Conservation (phyloP, 2,113 vertebrate genomes). For the Pao palembangensis region DNA sequence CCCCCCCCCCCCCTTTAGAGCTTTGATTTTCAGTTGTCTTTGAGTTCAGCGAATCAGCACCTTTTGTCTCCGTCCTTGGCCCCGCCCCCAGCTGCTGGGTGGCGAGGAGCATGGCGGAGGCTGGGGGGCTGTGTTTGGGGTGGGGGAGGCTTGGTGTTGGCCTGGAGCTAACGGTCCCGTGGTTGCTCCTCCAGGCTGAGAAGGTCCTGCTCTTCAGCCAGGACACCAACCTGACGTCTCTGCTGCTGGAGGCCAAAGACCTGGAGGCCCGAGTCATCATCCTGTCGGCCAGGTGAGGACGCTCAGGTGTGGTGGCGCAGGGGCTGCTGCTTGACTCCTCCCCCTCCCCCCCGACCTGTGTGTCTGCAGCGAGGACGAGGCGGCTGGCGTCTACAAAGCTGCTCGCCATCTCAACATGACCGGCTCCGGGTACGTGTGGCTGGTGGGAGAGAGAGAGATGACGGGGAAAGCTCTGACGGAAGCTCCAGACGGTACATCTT, state of each 20-base stretch:
- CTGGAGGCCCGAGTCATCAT: conserved; percentile 96
- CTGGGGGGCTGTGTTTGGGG: conserved; percentile 7
- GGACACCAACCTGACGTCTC: conserved; percentile 91
- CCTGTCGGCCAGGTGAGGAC: conserved; percentile 87
- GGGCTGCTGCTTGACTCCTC: too few relatives aligned
- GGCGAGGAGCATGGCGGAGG: conserved; percentile 81
- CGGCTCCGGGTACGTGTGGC: conserved; percentile 94
- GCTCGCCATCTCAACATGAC: conserved; percentile 97
- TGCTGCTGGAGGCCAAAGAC: conserved; percentile 93
- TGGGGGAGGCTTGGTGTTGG: background rate
- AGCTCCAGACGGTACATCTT: conserved; percentile 86
- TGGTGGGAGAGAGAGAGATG: conserved; percentile 96
- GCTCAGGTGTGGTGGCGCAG: too few relatives aligned
- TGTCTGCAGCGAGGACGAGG: conserved; percentile 89
- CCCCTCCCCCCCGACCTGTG: background rate
- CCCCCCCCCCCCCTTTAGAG: background rate
- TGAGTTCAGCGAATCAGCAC: background rate
- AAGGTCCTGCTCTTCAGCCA: conserved; percentile 96
- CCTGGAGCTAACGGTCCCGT: conserved; percentile 53
- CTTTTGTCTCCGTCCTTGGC: conserved; percentile 51
- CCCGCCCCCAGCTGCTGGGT: conserved; percentile 34
- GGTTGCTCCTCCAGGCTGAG: conserved; percentile 85
- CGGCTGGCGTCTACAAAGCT: conserved; percentile 87
- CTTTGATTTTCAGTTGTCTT: background rate
- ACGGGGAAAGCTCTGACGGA: conserved; percentile 92